phyloP scores from a whole-genome alignment of 2,888 invertebrate genomes.

The Caenorhabditis sp. region DNA sequence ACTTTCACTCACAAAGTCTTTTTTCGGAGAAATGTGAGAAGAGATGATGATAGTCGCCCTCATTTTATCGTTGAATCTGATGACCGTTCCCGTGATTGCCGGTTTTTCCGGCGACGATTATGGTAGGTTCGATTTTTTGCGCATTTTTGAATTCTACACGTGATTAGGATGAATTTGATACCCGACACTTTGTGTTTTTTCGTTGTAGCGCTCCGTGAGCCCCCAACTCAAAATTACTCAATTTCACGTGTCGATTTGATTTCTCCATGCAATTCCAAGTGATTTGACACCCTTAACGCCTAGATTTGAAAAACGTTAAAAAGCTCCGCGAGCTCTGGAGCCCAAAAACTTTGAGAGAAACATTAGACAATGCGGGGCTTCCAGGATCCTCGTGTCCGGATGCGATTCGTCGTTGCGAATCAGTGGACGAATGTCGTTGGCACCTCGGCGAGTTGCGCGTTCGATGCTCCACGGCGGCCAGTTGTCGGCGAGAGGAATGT shows the following conservation, averaged over 20 bases:
- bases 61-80: conserved; percentile 5
- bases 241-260: too few relatives aligned
- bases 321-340: not conserved
- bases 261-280: not conserved
- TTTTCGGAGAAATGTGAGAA: conserved; percentile 8
- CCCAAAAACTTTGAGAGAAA: too few relatives aligned
- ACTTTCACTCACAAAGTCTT: too few relatives aligned
- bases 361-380: too few relatives aligned
- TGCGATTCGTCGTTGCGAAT: conserved; percentile 69
- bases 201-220: too few relatives aligned
- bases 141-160: not conserved
- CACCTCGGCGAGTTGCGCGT: conserved; percentile 73
- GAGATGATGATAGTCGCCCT: conserved; percentile 19
- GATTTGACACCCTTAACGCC: not conserved
- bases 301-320: not conserved
- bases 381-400: conserved; percentile 72
- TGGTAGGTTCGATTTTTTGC: too few relatives aligned
- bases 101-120: not conserved
- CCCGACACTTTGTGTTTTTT: not conserved
- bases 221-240: too few relatives aligned
- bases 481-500: conserved; percentile 70
- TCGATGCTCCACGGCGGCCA: conserved; percentile 44
- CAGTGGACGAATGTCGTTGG: conserved; percentile 73
- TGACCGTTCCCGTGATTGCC: not conserved
- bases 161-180: not conserved